Conservation (phyloP, 64 coral and sea anemone species). For the Actinia tenebrosa region DNA sequence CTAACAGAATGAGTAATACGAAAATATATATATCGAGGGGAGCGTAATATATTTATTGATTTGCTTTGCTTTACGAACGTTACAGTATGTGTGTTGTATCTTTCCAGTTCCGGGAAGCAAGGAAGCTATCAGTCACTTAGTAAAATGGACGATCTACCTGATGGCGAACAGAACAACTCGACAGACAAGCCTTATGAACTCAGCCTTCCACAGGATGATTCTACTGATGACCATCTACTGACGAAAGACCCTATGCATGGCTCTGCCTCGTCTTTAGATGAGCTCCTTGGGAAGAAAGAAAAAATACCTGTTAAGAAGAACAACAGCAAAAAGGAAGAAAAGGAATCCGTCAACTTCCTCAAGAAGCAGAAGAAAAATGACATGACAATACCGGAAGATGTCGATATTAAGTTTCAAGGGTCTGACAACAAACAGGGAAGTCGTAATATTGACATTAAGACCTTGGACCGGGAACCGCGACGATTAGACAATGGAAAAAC, state of each 20-base stretch:
- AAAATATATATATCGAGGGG: no score
- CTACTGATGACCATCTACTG: neutral
- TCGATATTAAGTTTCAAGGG: neutral
- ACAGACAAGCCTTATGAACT: neutral
- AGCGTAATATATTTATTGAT: no score
- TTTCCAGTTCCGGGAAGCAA: neutral
- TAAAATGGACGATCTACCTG: neutral
- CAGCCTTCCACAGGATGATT: neutral
- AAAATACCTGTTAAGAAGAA: neutral
- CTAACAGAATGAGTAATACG: no score
- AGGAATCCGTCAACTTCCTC: neutral
- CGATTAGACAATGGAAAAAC: neutral
- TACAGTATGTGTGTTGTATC: neutral
- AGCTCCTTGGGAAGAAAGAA: conserved; percentile 18
- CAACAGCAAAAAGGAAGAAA: neutral
- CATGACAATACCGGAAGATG: neutral
- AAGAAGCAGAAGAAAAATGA: neutral
- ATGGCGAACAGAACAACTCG: neutral
- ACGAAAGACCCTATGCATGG: neutral
- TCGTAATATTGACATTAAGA: neutral
- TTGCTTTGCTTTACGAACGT: no score
- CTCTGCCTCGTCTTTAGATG: conserved; percentile 6
- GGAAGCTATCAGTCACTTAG: conserved; percentile 26
- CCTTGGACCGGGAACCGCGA: conserved; percentile 1
- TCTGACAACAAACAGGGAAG: neutral